Evolutionary conservation across 2,888 invertebrate genomes (phyloP).

Genomic region (Crossocerus cetratus): DNA sequence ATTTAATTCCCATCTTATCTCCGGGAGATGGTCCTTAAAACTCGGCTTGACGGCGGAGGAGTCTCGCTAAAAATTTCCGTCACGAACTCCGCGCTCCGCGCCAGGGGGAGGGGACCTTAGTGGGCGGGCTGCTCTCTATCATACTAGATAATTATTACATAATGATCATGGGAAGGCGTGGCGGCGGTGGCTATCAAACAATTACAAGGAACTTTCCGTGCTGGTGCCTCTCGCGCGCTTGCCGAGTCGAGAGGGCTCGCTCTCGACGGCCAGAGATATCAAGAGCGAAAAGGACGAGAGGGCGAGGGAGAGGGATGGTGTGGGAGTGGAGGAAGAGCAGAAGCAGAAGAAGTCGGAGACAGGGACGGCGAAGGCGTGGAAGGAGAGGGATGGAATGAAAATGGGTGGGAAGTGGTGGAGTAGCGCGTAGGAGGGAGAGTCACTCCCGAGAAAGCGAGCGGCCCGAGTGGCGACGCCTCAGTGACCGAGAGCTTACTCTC

Average conservation of each 20-base stretch:
- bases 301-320: constrained; percentile 27
- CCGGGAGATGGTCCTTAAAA: constrained; percentile 3
- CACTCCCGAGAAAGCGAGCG: constrained; percentile 66
- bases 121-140: neutral
- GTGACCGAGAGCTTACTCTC: constrained; percentile 71
- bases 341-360: constrained; percentile 35
- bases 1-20: constrained; percentile 30
- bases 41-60: neutral
- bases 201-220: constrained; percentile 52
- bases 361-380: constrained; percentile 51
- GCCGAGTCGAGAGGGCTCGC: constrained; percentile 44
- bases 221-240: constrained; percentile 26
- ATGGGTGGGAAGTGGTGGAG: constrained; percentile 60
- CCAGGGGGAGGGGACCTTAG: neutral
- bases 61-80: constrained; percentile 9
- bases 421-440: constrained; percentile 60
- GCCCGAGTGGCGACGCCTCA: constrained; percentile 71
- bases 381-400: constrained; percentile 61
- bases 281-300: constrained; percentile 25
- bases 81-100: neutral
- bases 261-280: constrained; percentile 49
- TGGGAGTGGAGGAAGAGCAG: constrained; percentile 26
- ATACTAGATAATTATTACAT: constrained; percentile 40
- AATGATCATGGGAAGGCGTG: constrained; percentile 32
- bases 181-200: constrained; percentile 45